Evolutionary conservation across 2,113 vertebrate genomes (phyloP).

Genomic region (Pelodiscus sinensis): DNA sequence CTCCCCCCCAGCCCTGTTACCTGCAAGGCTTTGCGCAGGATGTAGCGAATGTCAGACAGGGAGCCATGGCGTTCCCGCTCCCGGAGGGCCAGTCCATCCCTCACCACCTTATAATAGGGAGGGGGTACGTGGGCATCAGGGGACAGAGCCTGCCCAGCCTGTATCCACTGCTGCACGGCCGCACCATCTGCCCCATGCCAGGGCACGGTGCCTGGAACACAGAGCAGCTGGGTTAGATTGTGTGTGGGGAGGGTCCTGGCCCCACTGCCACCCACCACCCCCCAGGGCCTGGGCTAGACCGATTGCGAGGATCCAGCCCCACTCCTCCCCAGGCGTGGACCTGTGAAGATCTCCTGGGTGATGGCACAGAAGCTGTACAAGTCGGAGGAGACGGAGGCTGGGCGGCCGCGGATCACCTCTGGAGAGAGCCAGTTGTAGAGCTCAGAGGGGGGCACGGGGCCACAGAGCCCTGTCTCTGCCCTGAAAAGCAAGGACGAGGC

Average conservation of each 20-base stretch:
- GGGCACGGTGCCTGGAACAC: constrained; percentile 71
- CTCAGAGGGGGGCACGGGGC: constrained; percentile 35
- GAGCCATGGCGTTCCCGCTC: constrained; percentile 64
- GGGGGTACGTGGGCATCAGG: constrained; percentile 64
- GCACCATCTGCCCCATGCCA: constrained; percentile 70
- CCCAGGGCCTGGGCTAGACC: background rate
- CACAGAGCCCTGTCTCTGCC: background rate
- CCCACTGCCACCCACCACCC: background rate
- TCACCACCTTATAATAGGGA: constrained; percentile 71
- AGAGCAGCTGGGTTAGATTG: background rate
- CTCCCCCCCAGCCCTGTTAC: background rate
- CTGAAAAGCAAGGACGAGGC: background rate
- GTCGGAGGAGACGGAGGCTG: constrained; percentile 72
- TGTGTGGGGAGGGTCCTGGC: no score
- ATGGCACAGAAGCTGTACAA: constrained; percentile 79
- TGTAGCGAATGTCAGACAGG: constrained; percentile 68
- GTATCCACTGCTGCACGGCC: constrained; percentile 66
- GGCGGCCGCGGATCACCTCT: constrained; percentile 67
- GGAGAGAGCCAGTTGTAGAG: constrained; percentile 80
- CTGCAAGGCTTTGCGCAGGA: constrained; percentile 68
- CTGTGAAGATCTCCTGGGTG: constrained; percentile 79
- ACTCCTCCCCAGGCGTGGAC: constrained; percentile 40
- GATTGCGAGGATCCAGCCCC: background rate
- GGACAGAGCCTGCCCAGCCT: constrained; percentile 63
- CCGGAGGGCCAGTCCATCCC: constrained; percentile 58